Percentiles rank a stretch among this genome's conserved stretches.
These are phyloP conservation scores for Drosophila yakuba DNA, from an alignment of 1,140 invertebrate genomes.

Conservation along the genomic window DNA sequence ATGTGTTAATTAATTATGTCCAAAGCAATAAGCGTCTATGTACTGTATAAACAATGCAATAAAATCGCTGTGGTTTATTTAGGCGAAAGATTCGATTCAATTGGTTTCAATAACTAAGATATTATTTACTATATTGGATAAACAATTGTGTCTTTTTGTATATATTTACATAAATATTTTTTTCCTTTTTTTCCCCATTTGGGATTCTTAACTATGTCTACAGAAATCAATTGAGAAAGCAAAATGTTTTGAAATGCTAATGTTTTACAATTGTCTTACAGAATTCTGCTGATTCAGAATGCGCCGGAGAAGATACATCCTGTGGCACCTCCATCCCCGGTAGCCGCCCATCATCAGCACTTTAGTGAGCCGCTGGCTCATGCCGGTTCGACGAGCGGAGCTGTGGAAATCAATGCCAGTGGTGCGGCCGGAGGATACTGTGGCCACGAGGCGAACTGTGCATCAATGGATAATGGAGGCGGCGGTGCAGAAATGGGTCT, in stretches of 20 bases:
- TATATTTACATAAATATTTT: background rate
- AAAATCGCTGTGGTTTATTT: background rate
- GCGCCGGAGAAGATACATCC: constrained; percentile 90
- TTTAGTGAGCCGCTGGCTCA: constrained; percentile 57
- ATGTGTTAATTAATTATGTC: constrained; percentile 10
- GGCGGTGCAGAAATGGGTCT: constrained; percentile 18
- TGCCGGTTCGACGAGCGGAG: constrained; percentile 43
- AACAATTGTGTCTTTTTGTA: background rate
- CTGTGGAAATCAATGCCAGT: constrained; percentile 62
- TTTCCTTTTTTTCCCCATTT: too few relatives aligned
- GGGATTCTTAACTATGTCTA: too few relatives aligned
- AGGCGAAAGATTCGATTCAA: background rate
- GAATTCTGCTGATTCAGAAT: constrained; percentile 96
- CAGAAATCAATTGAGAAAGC: too few relatives aligned
- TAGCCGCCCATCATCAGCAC: constrained; percentile 62
- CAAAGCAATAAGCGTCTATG: background rate
- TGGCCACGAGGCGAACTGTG: constrained; percentile 47
- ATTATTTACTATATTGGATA: background rate
- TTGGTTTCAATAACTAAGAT: background rate
- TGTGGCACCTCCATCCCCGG: constrained; percentile 85
- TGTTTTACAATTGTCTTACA: constrained; percentile 78
- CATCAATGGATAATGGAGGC: constrained; percentile 44
- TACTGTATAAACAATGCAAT: constrained; percentile 1
- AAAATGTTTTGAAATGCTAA: background rate
- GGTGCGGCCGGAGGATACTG: constrained; percentile 24